phyloP scores from a whole-genome alignment of 1,140 invertebrate genomes.

The Atta texana region DNA sequence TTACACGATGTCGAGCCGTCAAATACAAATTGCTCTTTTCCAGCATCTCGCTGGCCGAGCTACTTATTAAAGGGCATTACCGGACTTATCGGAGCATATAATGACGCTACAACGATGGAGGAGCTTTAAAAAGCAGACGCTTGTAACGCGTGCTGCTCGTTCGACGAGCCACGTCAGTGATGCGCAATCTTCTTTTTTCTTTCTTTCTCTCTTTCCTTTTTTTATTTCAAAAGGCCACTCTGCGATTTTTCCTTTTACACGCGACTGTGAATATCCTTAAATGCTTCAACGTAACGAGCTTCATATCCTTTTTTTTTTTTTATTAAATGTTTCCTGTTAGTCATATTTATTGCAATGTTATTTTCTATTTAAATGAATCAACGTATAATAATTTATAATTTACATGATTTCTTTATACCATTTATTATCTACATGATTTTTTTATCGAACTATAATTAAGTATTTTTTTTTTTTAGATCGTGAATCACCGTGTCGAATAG shows the following conservation, averaged over 20 bases:
- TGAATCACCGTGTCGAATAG: not conserved
- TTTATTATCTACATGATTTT: not conserved
- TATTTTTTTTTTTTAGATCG: not conserved
- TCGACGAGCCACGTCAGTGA: slow-evolving; percentile 35
- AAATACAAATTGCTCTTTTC: slow-evolving; percentile 47
- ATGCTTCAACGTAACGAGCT: slow-evolving; percentile 25
- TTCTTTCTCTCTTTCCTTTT: not conserved
- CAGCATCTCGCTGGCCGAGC: slow-evolving; percentile 45
- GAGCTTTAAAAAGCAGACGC: slow-evolving; percentile 54
- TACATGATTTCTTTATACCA: not conserved
- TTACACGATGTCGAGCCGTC: slow-evolving; percentile 27
- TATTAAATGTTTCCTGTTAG: not conserved
- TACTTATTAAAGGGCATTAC: slow-evolving; percentile 61
- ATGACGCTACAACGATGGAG: slow-evolving; percentile 53
- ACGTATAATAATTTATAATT: slow-evolving; percentile 10
- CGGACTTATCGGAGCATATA: slow-evolving; percentile 62
- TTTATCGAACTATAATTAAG: slow-evolving; percentile 17
- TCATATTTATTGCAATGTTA: not conserved
- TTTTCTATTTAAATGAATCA: slow-evolving; percentile 2
- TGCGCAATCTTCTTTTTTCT: slow-evolving; percentile 28
- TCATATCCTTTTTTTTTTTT: not conserved
- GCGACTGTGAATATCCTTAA: slow-evolving; percentile 42
- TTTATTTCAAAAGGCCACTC: slow-evolving; percentile 41
- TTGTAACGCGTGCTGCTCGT: slow-evolving; percentile 53
- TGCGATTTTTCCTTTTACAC: slow-evolving; percentile 44